These are phyloP conservation scores for Andrena bucephala DNA, from an alignment of 2,888 invertebrate genomes.

Conservation along the genomic window DNA sequence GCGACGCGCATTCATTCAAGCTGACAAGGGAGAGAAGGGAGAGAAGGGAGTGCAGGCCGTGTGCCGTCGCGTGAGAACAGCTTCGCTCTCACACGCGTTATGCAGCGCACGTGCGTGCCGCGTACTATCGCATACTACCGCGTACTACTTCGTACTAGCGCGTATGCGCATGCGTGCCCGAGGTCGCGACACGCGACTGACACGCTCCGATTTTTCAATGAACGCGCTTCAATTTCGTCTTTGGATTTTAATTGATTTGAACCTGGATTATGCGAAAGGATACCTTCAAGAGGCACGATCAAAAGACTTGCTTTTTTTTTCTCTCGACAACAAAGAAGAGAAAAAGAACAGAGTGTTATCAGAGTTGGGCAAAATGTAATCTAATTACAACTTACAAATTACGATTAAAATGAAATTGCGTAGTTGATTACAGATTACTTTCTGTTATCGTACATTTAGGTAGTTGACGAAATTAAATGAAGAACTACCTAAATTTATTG, in stretches of 20 bases:
- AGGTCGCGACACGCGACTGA: slow-evolving; percentile 48
- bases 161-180: slow-evolving; percentile 45
- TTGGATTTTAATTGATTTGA: slow-evolving; percentile 9
- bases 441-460: too few species aligned
- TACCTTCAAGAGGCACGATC: background rate
- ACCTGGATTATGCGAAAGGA: background rate
- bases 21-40: slow-evolving; percentile 15
- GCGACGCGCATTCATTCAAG: slow-evolving; percentile 52
- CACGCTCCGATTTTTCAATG: slow-evolving; percentile 60
- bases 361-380: too few species aligned
- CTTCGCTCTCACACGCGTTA: slow-evolving; percentile 83
- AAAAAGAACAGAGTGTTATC: too few species aligned
- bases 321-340: background rate
- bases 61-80: slow-evolving; percentile 83
- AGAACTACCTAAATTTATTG: too few species aligned
- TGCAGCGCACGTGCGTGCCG: slow-evolving; percentile 60
- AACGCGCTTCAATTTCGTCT: slow-evolving; percentile 5
- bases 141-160: background rate
- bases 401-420: too few species aligned
- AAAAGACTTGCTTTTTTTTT: background rate
- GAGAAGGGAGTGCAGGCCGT: slow-evolving; percentile 68
- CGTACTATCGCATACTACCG: slow-evolving; percentile 1
- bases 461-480: too few species aligned
- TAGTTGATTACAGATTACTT: too few species aligned
- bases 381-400: too few species aligned